phyloP scores from a whole-genome alignment of 2,797 vertebrate species.

The Paratrypauchen microcephalus region DNA sequence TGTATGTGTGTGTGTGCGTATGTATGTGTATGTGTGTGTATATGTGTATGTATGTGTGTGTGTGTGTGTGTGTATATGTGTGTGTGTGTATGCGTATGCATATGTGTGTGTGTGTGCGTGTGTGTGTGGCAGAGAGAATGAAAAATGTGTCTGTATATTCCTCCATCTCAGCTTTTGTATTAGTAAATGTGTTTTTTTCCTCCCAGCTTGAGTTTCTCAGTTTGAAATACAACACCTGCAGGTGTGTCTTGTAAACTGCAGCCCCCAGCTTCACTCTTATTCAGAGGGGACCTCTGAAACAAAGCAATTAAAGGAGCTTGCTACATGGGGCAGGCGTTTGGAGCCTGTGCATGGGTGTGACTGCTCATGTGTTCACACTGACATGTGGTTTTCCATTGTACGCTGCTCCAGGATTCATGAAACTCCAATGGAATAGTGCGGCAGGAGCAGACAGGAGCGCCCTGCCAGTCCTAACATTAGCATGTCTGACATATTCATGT shows the following conservation, averaged over 20 bases:
- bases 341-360: slow-evolving; percentile 38
- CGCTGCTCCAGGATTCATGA: slow-evolving; percentile 8
- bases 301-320: slow-evolving; percentile 70
- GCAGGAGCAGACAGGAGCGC: slow-evolving; percentile 11
- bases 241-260: slow-evolving; percentile 70
- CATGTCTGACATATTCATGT: slow-evolving; percentile 47
- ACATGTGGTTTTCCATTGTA: slow-evolving; percentile 23
- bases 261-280: slow-evolving; percentile 51
- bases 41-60: slow-evolving; percentile 18
- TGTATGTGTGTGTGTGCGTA: slow-evolving; percentile 12
- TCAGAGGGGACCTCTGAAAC: slow-evolving; percentile 66
- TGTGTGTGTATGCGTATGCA: slow-evolving; percentile 6
- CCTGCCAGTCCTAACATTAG: slow-evolving; percentile 33
- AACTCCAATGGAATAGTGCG: slow-evolving; percentile 6
- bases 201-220: slow-evolving; percentile 62
- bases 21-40: slow-evolving; percentile 31
- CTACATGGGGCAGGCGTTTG: slow-evolving; percentile 36
- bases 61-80: not conserved
- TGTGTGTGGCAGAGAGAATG: slow-evolving; percentile 18
- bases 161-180: slow-evolving; percentile 40
- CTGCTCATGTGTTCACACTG: slow-evolving; percentile 9
- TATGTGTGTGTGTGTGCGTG: slow-evolving; percentile 12
- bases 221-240: slow-evolving; percentile 75
- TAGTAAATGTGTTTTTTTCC: slow-evolving; percentile 34
- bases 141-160: slow-evolving; percentile 45